These are phyloP conservation scores for Tupaia tana DNA, from an alignment of 2,113 vertebrate genomes.

Conservation along the genomic window DNA sequence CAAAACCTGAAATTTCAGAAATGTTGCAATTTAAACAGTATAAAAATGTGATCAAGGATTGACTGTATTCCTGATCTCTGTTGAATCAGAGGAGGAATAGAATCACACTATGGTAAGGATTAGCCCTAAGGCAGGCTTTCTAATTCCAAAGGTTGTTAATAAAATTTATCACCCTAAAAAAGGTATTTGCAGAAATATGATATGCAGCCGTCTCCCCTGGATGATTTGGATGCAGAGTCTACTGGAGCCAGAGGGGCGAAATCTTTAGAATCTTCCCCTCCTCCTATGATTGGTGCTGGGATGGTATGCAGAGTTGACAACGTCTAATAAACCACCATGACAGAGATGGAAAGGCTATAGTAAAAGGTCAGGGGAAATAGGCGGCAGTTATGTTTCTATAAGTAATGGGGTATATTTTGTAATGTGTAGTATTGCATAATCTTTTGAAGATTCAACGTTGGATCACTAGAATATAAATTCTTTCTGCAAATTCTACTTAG, in stretches of 20 bases:
- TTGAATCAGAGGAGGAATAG: not conserved
- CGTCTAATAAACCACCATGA: slow-evolving; percentile 49
- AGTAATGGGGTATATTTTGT: not conserved
- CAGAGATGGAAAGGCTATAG: slow-evolving; percentile 49
- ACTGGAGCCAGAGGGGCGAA: slow-evolving; percentile 9
- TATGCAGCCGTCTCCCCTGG: not conserved
- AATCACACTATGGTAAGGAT: not conserved
- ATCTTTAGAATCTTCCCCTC: slow-evolving; percentile 11
- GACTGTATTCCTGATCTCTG: not conserved
- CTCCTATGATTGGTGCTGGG: slow-evolving; percentile 33
- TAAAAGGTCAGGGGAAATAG: slow-evolving; percentile 49
- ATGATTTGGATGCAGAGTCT: slow-evolving; percentile 38
- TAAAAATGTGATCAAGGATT: not conserved
- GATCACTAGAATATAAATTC: not conserved
- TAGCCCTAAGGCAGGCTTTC: not conserved
- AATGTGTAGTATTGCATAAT: not conserved
- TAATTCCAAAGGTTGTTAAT: slow-evolving; percentile 39
- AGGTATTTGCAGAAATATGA: slow-evolving; percentile 61
- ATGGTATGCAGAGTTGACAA: slow-evolving; percentile 39
- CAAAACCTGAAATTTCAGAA: not conserved
- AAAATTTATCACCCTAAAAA: slow-evolving; percentile 33
- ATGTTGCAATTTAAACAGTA: not conserved
- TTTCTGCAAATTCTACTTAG: slow-evolving; percentile 41
- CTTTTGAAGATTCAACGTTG: not conserved
- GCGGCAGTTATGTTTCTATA: not conserved